phyloP scores from a whole-genome alignment of 1,140 invertebrate species.

The Eumaeus atala region DNA sequence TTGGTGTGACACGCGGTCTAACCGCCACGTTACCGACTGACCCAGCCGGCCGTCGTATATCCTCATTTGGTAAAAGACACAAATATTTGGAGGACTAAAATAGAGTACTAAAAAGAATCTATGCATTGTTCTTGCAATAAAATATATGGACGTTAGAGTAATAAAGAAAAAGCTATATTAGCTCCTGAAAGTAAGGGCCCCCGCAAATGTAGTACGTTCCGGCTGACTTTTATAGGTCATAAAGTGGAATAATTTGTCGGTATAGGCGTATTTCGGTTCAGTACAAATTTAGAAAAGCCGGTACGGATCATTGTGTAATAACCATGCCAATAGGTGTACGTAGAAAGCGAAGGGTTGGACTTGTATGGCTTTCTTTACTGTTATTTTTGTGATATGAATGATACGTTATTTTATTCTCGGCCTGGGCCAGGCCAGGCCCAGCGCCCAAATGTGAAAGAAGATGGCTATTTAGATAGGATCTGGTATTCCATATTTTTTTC shows the following conservation, averaged over 20 bases:
- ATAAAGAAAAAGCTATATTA: constrained; percentile 43
- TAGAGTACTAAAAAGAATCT: neutral
- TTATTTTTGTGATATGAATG: constrained; percentile 1
- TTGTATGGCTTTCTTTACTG: neutral
- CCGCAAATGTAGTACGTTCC: constrained; percentile 65
- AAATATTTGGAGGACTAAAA: neutral
- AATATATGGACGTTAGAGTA: constrained; percentile 20
- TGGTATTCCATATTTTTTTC: too few species aligned
- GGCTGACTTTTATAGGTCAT: constrained; percentile 71
- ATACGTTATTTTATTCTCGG: constrained; percentile 6
- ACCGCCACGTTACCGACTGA: too few species aligned
- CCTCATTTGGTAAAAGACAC: too few species aligned
- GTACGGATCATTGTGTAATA: constrained; percentile 31
- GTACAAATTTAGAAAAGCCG: constrained; percentile 68
- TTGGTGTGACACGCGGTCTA: too few species aligned
- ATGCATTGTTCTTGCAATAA: constrained; percentile 16
- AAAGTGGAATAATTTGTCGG: constrained; percentile 69
- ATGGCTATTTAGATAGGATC: too few species aligned
- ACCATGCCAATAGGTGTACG: constrained; percentile 17
- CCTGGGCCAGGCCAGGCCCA: too few species aligned
- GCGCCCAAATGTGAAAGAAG: too few species aligned
- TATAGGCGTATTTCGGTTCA: constrained; percentile 67
- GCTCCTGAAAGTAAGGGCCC: constrained; percentile 43
- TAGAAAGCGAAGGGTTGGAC: constrained; percentile 10
- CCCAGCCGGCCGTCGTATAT: too few species aligned